These are phyloP conservation scores for Drosophila rubida DNA, from an alignment of 2,888 invertebrate genomes.

Conservation along the genomic window DNA sequence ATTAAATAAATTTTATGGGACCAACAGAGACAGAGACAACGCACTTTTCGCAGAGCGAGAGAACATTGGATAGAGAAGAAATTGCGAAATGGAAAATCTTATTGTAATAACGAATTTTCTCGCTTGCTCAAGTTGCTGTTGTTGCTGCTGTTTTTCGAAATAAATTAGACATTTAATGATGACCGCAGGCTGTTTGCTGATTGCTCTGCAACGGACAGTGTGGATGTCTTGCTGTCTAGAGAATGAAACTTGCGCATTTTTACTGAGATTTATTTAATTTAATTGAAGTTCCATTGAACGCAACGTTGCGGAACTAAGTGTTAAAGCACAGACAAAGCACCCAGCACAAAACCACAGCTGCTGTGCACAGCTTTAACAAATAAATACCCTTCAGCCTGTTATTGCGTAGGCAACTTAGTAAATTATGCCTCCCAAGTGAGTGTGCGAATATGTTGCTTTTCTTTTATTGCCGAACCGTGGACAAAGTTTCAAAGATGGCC, in stretches of 20 bases:
- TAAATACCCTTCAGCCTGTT: background rate
- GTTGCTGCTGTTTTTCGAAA: slow-evolving; percentile 65
- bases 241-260: slow-evolving; percentile 58
- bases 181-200: slow-evolving; percentile 77
- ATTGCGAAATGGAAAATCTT: slow-evolving; percentile 66
- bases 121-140: slow-evolving; percentile 52
- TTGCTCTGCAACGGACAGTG: slow-evolving; percentile 62
- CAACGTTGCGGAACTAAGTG: slow-evolving; percentile 50
- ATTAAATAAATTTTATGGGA: slow-evolving; percentile 75
- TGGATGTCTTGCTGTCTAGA: slow-evolving; percentile 2
- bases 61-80: slow-evolving; percentile 12
- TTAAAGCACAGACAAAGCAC: slow-evolving; percentile 11
- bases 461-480: background rate
- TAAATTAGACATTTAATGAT: slow-evolving; percentile 81
- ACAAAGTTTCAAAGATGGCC: background rate
- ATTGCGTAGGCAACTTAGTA: background rate
- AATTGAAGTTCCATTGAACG: slow-evolving; percentile 73
- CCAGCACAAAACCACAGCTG: background rate
- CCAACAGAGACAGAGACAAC: slow-evolving; percentile 11
- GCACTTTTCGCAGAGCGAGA: background rate
- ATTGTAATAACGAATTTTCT: slow-evolving; percentile 70
- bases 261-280: slow-evolving; percentile 77
- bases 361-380: background rate
- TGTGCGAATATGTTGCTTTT: background rate
- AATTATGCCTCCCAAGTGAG: background rate